phyloP scores from a whole-genome alignment of 1,140 invertebrate species.

The Meloidogyne chitwoodi region DNA sequence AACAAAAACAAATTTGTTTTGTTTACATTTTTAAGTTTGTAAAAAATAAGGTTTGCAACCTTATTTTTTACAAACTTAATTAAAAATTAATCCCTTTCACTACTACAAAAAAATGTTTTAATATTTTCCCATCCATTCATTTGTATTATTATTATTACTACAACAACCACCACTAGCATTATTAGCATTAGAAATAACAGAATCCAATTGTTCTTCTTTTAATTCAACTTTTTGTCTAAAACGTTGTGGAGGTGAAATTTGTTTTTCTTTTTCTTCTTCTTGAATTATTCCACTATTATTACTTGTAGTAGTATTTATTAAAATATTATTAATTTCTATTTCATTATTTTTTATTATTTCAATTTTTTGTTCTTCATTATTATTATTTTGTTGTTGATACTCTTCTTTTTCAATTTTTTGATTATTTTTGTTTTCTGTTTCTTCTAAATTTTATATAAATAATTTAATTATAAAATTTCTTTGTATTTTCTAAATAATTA shows the following conservation, averaged over 20 bases:
- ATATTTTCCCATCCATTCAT: not conserved
- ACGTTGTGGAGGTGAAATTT: not conserved
- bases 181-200: not conserved
- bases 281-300: not conserved
- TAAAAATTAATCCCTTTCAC: too few relatives aligned
- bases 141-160: not conserved
- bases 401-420: not conserved
- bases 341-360: not conserved
- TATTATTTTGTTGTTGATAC: not conserved
- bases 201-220: not conserved
- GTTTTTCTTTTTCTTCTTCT: not conserved
- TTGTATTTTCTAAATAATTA: too few relatives aligned
- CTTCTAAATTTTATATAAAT: too few relatives aligned
- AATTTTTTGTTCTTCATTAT: not conserved
- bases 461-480: not conserved
- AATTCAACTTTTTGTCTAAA: not conserved
- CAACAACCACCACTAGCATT: not conserved
- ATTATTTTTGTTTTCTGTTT: not conserved
- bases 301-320: not conserved
- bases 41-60: too few relatives aligned
- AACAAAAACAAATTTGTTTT: too few relatives aligned
- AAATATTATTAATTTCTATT: not conserved
- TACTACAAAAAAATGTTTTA: too few relatives aligned
- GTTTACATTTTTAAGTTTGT: too few relatives aligned
- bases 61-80: too few relatives aligned